Base-by-base conservation (phyloP, 1,140 invertebrate species). In the Lysiphlebus fabarum region DNA sequence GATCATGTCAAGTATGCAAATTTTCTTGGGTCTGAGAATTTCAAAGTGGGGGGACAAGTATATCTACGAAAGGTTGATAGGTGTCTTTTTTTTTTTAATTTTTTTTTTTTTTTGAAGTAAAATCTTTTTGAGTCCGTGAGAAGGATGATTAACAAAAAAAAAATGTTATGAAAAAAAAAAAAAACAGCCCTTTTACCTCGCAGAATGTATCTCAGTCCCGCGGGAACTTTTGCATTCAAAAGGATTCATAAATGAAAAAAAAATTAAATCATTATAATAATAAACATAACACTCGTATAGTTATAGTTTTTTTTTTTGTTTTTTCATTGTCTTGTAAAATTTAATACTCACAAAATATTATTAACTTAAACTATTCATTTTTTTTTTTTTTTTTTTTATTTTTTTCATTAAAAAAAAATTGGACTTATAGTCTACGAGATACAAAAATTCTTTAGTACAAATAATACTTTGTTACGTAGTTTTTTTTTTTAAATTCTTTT, bases 11-110 rank as follows among this genome's bases (percentile, higher is more conserved):
- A 55, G 58, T 68, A 71, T 71, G 70, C 69, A 70, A 71, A 71
- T 70, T 64, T 62, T 34, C 9, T 8, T 51, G 61, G 51, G 66
- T 65, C 70, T 70, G 68, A 67, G 67, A 71, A 69, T 60, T 62
- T 50, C 8, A 34, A 38, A 34, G n/a, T 43, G 48, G 26, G 50
- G 56, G 51, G 53, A 43, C 34, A 50, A 45, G 17, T 34, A 51
- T 36, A 61, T 10, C 41, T 45, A 26, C 33, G 33, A 40, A 59
- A 55, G 55, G 58, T 70, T 65, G 62, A 64, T 65, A 70, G 53
- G 7, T 40, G 10, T 45, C 43, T 51, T 51, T 51, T 51, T 48
- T 48, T 48, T 9, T 7, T 48, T 48, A 26, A 37, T 40, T 40
- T 40, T 40, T 40, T 9, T 6, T 40, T 51, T 61, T 70, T 71